Evolutionary conservation across 2,797 vertebrate species (phyloP).

Genomic region (Chrysocyon brachyurus): DNA sequence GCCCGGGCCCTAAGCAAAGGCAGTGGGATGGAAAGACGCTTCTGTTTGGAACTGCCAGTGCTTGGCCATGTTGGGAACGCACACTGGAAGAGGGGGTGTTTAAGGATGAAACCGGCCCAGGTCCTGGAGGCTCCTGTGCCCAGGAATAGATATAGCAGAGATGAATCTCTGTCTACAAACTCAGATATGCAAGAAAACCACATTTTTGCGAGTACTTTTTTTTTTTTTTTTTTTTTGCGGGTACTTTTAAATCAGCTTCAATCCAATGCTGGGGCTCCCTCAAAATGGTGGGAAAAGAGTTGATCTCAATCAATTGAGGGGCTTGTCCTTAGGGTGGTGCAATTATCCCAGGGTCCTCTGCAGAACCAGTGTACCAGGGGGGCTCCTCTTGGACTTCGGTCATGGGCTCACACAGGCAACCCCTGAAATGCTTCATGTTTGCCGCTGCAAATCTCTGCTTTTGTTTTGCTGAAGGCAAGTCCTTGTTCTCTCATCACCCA

Average conservation of each 20-base stretch:
- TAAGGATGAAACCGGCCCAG: background rate
- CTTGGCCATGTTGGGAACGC: background rate
- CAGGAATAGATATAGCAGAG: background rate
- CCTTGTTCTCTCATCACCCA: background rate
- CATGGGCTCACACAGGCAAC: background rate
- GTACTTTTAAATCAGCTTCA: conserved; percentile 14
- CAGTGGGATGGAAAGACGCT: background rate
- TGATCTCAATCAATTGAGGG: background rate
- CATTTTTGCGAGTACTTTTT: background rate
- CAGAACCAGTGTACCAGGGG: background rate
- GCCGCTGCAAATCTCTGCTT: background rate
- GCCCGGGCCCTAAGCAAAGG: background rate
- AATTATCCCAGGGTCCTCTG: background rate
- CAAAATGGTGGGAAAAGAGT: background rate
- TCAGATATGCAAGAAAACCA: background rate
- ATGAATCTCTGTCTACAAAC: background rate
- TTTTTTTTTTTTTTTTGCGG: background rate
- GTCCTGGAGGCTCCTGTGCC: background rate
- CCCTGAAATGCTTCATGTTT: background rate
- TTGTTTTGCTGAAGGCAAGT: background rate
- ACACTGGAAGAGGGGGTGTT: background rate
- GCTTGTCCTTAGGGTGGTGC: background rate
- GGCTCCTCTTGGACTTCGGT: background rate
- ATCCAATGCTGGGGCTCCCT: background rate
- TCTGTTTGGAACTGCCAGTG: background rate